Evolutionary conservation across 2,113 vertebrate genomes (phyloP).

Genomic region (Pluvianellus socialis): DNA sequence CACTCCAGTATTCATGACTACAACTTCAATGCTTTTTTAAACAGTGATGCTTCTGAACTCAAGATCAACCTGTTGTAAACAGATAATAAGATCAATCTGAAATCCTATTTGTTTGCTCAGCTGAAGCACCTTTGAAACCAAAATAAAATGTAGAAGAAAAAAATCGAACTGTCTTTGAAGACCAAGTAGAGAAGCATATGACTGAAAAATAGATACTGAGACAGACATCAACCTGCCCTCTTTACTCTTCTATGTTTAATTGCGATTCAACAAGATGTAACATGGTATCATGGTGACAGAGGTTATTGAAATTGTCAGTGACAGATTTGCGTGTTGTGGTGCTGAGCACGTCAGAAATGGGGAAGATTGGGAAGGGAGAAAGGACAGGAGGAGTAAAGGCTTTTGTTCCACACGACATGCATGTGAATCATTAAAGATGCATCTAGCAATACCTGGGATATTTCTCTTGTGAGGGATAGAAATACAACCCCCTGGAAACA

Average conservation of each 20-base stretch:
- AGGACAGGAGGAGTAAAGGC: background rate
- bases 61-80: slow-evolving; percentile 16
- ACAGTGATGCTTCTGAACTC: background rate
- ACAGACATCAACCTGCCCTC: background rate
- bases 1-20: background rate
- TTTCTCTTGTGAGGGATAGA: background rate
- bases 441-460: background rate
- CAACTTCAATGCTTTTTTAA: background rate
- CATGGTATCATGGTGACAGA: background rate
- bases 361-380: background rate
- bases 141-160: background rate
- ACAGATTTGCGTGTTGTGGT: background rate
- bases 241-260: background rate
- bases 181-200: background rate
- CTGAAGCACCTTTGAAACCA: background rate
- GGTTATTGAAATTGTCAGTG: background rate
- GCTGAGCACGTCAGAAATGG: background rate
- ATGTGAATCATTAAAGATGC: background rate
- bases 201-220: background rate
- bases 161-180: background rate
- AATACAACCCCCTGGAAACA: background rate
- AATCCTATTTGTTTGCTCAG: background rate
- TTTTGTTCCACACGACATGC: background rate
- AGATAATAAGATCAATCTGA: background rate
- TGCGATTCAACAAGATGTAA: background rate